Evolutionary conservation across 35 echinoderm and acorn worm species (phyloP), one percentile per base, ranked within the genome.

Genomic region (Eucidaris tribuloides): DNA sequence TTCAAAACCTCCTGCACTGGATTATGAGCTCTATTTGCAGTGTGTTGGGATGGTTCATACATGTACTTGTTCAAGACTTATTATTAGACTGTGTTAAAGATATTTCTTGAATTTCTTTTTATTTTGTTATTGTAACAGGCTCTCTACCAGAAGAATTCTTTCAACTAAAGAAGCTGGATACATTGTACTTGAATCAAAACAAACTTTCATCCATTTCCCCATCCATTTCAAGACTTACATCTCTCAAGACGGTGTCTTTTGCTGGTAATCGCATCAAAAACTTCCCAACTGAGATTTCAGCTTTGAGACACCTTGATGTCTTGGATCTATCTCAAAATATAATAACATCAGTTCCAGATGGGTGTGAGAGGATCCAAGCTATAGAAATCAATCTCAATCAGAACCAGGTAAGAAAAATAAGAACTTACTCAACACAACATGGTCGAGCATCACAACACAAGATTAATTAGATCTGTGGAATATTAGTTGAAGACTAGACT

Each of bases 301-400:
- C 81, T 27, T 62, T 96, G 34, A 87, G 86, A 76, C 89, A 91
- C 54, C 74, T 96, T 46, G 89, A 96, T 81, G 58, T 88, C 13
- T 45, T 96, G 58, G 94, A 96, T 65, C 71, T 96, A 22, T 96
- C 94, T 22, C 85, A 85, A 81, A 96, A 96, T 80, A 33, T 63
- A 31, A 83, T 96, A 27, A 84, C 71, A 18, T 20, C 48, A 48
- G 58, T 96, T 39, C 94, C 94, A 28, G 84, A 83, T 61, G 81
- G 84, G n/a, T 72, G 87, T 20, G 84, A 76, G 17, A 71, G 81
- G 19, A 52, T 96, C 3, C 84, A 96, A 58, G 81, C 94, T 23
- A 87, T 90, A 20, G 94, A 96, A 81, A 68, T 96, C 7, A 96
- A 96, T 78, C 50, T 91, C 17, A 96, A 96, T 79, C 94, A 96